Percentiles rank a stretch among this genome's conserved stretches.
These are phyloP conservation scores for Platalea minor DNA, from an alignment of 2,797 vertebrate species.

Conservation along the genomic window DNA sequence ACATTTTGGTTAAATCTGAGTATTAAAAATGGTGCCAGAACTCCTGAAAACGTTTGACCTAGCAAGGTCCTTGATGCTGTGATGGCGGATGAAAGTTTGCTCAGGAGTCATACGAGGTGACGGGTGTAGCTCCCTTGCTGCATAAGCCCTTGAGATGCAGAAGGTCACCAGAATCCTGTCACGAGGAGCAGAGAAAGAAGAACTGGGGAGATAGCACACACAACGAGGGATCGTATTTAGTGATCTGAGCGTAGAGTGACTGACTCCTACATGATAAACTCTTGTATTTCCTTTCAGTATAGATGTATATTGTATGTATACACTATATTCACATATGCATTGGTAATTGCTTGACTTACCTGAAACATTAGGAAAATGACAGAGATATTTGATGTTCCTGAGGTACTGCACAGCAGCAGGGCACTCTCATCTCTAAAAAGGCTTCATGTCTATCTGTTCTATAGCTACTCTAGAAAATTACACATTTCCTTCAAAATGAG, in stretches of 20 bases:
- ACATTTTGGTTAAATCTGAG: neutral
- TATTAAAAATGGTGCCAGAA: neutral
- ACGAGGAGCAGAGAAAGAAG: neutral
- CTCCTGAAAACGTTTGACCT: neutral
- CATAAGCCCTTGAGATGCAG: neutral
- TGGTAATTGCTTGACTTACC: neutral
- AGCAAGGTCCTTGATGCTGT: neutral
- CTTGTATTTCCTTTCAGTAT: neutral
- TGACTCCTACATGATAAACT: neutral
- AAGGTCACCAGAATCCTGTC: neutral
- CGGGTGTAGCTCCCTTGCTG: neutral
- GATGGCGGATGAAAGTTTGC: neutral
- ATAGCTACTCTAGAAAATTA: neutral
- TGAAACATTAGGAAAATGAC: neutral
- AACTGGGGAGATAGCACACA: fast-evolving
- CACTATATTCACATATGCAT: neutral
- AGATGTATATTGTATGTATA: neutral
- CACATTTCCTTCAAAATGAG: neutral
- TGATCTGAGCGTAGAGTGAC: neutral
- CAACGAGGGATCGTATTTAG: neutral
- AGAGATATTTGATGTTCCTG: neutral
- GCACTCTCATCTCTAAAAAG: neutral
- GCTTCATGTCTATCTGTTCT: neutral
- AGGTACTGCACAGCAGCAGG: neutral
- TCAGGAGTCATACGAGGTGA: neutral